These are phyloP conservation scores for Helicoverpa assulta DNA, from an alignment of 2,888 invertebrate species.

Conservation along the genomic window DNA sequence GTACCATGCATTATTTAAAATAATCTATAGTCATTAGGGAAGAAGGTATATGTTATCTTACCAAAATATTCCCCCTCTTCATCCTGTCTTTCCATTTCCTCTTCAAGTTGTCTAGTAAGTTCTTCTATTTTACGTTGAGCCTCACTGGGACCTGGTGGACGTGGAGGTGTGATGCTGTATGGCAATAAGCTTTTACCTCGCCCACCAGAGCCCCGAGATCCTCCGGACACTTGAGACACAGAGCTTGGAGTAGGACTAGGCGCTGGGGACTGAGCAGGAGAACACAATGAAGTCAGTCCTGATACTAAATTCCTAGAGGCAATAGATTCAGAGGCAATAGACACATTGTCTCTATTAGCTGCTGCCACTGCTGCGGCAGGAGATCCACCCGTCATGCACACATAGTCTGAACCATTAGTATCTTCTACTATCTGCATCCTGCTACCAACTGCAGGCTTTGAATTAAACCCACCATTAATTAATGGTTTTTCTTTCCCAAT, in stretches of 20 bases:
- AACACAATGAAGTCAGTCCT: constrained; percentile 86
- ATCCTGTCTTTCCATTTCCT: constrained; percentile 98
- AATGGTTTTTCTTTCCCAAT: constrained; percentile 79
- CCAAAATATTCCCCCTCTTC: constrained; percentile 99
- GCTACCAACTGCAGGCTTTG: constrained; percentile 74
- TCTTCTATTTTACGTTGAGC: constrained; percentile 98
- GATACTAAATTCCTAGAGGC: constrained; percentile 83
- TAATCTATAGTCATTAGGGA: too few relatives aligned
- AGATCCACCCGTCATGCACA: constrained; percentile 95
- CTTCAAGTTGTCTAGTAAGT: constrained; percentile 97
- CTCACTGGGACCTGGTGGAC: constrained; percentile 96
- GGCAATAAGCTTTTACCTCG: constrained; percentile 93
- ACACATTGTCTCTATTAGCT: constrained; percentile 84
- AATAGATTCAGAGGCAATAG: constrained; percentile 80
- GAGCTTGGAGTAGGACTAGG: constrained; percentile 92
- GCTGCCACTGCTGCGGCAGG: constrained; percentile 85
- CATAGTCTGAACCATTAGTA: constrained; percentile 95
- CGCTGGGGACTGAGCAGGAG: constrained; percentile 90
- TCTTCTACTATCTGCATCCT: constrained; percentile 91
- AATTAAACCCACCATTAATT: constrained; percentile 79
- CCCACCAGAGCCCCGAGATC: constrained; percentile 89
- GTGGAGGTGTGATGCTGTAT: constrained; percentile 96
- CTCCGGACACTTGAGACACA: constrained; percentile 91
- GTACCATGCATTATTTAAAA: too few relatives aligned
- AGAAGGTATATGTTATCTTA: constrained; percentile 79